Conservation (phyloP, 2,113 vertebrate species). For the Phalacrocorax brasilianus region DNA sequence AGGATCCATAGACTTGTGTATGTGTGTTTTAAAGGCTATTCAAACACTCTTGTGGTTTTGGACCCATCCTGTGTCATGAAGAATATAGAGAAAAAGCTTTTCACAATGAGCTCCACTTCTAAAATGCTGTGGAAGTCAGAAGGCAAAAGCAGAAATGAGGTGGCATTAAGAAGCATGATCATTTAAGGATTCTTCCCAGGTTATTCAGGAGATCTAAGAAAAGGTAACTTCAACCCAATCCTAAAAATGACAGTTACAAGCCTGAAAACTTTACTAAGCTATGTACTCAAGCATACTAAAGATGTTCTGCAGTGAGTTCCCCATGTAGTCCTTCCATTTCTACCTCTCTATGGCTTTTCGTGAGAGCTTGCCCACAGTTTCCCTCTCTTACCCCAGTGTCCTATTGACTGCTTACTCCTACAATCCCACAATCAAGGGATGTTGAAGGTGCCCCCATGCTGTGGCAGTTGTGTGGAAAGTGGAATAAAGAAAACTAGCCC, state of each 20-base stretch:
- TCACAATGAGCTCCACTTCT: neutral
- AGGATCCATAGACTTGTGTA: neutral
- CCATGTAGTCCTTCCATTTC: neutral
- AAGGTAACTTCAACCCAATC: neutral
- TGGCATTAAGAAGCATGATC: neutral
- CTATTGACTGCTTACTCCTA: neutral
- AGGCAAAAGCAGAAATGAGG: neutral
- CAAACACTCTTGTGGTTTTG: neutral
- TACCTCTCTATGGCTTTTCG: neutral
- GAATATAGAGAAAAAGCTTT: neutral
- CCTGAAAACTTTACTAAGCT: neutral
- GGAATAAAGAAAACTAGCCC: neutral
- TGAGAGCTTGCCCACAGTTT: neutral
- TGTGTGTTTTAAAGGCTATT: neutral
- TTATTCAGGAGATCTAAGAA: neutral
- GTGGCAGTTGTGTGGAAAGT: neutral
- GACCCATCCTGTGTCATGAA: neutral
- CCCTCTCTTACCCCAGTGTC: neutral
- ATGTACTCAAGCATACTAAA: neutral
- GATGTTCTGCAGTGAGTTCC: neutral
- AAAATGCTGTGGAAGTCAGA: neutral
- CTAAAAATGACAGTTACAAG: neutral
- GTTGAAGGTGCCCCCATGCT: neutral
- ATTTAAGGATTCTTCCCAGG: neutral
- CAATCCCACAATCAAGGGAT: neutral